Evolutionary conservation across 2,888 invertebrate species (phyloP).

Genomic region (Caenorhabditis sinica): DNA sequence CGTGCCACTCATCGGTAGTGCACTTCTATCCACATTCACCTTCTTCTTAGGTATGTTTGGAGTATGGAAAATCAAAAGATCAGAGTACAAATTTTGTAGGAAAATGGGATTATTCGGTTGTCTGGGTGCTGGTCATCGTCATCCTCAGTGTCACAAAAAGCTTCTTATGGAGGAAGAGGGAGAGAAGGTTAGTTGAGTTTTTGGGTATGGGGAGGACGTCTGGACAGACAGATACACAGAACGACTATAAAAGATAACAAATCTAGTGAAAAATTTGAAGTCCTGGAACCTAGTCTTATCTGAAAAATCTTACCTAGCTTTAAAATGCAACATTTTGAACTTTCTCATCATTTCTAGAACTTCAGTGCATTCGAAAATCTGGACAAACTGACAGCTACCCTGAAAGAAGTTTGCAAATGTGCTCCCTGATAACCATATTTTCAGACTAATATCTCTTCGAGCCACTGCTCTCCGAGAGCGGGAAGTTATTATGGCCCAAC

Average conservation of each 20-base stretch:
- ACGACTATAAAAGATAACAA: no score
- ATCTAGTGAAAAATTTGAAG: no score
- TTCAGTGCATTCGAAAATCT: no score
- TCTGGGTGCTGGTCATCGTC: constrained; percentile 80
- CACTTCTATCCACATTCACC: constrained; percentile 69
- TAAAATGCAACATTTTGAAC: no score
- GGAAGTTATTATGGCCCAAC: constrained; percentile 81
- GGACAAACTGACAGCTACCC: background rate
- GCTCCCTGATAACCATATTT: no score
- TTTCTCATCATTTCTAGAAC: no score
- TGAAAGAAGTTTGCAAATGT: background rate
- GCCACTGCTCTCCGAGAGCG: constrained; percentile 77
- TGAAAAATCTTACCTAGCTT: no score
- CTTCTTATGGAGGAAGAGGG: constrained; percentile 81
- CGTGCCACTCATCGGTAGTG: constrained; percentile 77
- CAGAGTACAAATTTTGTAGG: constrained; percentile 39
- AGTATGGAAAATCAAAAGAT: background rate
- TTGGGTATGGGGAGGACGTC: no score
- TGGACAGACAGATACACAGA: no score
- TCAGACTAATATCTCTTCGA: constrained; percentile 70
- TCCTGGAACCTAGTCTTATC: no score
- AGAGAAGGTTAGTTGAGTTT: constrained; percentile 71
- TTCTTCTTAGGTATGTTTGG: constrained; percentile 69
- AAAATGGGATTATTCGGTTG: constrained; percentile 70
- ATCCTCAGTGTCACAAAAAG: constrained; percentile 79